These are phyloP conservation scores for Baryphthengus martii DNA, from an alignment of 2,113 vertebrate species.

Conservation along the genomic window DNA sequence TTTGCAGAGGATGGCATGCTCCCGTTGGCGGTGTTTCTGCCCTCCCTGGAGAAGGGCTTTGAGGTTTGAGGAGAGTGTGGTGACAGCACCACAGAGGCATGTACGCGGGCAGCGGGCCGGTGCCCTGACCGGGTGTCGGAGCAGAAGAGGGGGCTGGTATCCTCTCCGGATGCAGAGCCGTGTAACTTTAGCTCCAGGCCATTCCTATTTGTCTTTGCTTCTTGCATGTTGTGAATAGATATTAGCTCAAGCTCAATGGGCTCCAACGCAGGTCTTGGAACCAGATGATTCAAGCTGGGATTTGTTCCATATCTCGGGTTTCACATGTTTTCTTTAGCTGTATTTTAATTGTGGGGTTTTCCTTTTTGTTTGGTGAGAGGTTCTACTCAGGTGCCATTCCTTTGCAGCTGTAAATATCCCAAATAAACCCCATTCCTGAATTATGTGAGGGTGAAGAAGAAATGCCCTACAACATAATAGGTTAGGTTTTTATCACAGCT, in stretches of 20 bases:
- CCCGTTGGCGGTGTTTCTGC: background rate
- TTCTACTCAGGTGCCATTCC: background rate
- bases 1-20: background rate
- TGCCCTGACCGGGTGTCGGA: background rate
- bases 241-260: constrained; percentile 55
- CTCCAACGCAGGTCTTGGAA: constrained; percentile 35
- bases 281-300: constrained; percentile 56
- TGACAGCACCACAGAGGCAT: background rate
- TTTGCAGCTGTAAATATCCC: background rate
- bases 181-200: constrained; percentile 35
- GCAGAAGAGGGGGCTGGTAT: background rate
- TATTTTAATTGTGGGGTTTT: constrained; percentile 40
- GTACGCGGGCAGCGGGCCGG: accelerated
- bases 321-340: constrained; percentile 40
- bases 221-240: constrained; percentile 59
- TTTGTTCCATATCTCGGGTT: constrained; percentile 60
- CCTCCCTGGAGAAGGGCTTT: background rate
- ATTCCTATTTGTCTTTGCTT: constrained; percentile 35
- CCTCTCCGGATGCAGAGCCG: accelerated
- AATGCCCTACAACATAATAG: background rate
- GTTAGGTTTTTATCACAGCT: background rate
- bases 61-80: background rate
- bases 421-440: background rate
- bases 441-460: background rate
- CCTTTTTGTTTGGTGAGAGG: background rate